phyloP scores from a whole-genome alignment of 2,797 vertebrate species.

The Sciurus vulgaris region DNA sequence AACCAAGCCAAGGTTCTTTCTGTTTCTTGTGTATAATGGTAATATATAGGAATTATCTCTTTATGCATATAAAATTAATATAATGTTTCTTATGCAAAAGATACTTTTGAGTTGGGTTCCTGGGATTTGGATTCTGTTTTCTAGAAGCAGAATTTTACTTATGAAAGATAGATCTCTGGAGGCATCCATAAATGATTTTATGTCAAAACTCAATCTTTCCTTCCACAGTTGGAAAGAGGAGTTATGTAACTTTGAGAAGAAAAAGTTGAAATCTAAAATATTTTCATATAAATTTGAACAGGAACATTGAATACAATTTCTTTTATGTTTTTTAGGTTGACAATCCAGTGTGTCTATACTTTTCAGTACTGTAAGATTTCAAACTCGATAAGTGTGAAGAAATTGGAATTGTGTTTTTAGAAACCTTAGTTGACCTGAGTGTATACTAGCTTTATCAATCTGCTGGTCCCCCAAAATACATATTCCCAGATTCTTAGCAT shows the following conservation, averaged over 20 bases:
- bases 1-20: neutral
- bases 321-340: neutral
- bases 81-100: neutral
- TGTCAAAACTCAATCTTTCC: neutral
- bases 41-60: neutral
- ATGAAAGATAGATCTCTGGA: neutral
- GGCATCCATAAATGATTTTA: neutral
- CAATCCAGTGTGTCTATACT: neutral
- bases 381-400: neutral
- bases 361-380: neutral
- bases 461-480: neutral
- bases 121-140: neutral
- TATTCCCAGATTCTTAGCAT: neutral
- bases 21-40: neutral
- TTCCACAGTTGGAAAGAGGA: neutral
- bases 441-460: neutral
- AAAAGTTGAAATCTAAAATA: neutral
- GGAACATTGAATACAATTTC: neutral
- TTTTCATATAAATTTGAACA: neutral
- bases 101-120: neutral
- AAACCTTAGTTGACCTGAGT: neutral
- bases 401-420: neutral
- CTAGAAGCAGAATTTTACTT: neutral
- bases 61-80: neutral
- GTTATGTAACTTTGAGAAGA: neutral